Percentiles rank a stretch among this genome's conserved stretches.
These are phyloP conservation scores for Acrobasis repandana DNA, from an alignment of 2,888 invertebrate species.

Conservation along the genomic window DNA sequence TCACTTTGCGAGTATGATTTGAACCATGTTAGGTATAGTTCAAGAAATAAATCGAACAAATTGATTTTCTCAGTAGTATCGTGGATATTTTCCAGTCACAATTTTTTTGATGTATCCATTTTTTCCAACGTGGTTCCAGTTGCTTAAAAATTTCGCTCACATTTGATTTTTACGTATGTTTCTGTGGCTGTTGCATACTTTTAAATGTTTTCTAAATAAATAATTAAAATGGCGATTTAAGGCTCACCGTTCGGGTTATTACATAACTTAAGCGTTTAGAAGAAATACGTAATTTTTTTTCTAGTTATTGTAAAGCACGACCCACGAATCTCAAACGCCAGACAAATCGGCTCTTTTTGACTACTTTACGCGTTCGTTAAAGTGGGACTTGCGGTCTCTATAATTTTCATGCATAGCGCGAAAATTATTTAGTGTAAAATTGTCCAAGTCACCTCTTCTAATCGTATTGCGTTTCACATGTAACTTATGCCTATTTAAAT, in stretches of 20 bases:
- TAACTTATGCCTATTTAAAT: neutral
- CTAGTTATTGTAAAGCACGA: slow-evolving; percentile 28
- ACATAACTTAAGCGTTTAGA: slow-evolving; percentile 27
- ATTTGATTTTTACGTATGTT: neutral
- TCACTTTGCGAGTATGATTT: slow-evolving; percentile 10
- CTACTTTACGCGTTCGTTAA: neutral
- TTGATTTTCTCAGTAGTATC: slow-evolving; percentile 1
- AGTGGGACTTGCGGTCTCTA: neutral
- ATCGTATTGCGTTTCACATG: neutral
- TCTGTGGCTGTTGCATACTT: slow-evolving; percentile 5
- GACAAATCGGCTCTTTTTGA: neutral
- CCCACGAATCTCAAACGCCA: slow-evolving; percentile 38
- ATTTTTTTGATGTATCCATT: slow-evolving; percentile 1
- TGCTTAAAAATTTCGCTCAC: neutral
- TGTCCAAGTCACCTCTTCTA: neutral
- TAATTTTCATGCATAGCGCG: neutral
- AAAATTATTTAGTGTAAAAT: neutral
- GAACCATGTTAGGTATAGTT: slow-evolving; percentile 16
- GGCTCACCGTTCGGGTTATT: slow-evolving; percentile 25
- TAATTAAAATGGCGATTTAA: slow-evolving; percentile 14
- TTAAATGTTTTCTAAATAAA: slow-evolving; percentile 1
- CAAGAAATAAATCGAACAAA: neutral
- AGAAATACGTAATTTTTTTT: slow-evolving; percentile 27
- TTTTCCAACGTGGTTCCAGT: slow-evolving; percentile 13
- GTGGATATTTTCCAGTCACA: slow-evolving; percentile 9